Base-by-base conservation (phyloP, 2,113 vertebrate species). In the Pollimyrus isidori region DNA sequence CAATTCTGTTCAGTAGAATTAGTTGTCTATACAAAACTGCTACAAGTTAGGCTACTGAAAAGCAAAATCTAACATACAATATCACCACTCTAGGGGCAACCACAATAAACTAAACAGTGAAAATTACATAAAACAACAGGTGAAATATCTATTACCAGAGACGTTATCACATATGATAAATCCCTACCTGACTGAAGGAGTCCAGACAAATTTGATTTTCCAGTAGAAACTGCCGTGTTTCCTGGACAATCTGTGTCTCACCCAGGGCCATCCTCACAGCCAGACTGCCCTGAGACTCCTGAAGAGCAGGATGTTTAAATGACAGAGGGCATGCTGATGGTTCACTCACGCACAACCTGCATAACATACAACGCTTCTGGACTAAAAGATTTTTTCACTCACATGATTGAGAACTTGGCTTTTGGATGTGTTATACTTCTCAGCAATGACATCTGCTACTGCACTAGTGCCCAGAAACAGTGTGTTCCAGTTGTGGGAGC, bases 401-500 rank as follows among this genome's bases (percentile, higher is more conserved):
- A 99, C 98, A 0, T 98, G 96, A 94, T 98, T 97, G 35, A 99
- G 93, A 46, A 99, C 98, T 97, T 98, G 95, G 94, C 97, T 98
- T 95, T 99, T 99, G 69, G 96, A 96, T 45, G 98, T 96, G 0
- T 95, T 97, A 95, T 99, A 99, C 94, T 98, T 99, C 90, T 97
- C 95, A 35, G 98, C 98, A 2, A 99, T 97, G 88, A 96, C 96
- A 7, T 99, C 98, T 0, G 98, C 98, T 89, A 99, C 97, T 0
- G 98, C 97, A 0, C 96, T 99, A 0, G 97, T 98, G 5, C 98
- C 98, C 94, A 99, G 94, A 90, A 99, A 99, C 80, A 99, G 92
- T 0, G 96, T 92, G 92, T 99, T 99, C 98, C 98, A 99, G 94
- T 99, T 99, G 94, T 99, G 97, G 80, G 97, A 97, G 92, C 98